Base-by-base conservation (phyloP, 2,888 invertebrate species). In the Sialis fuliginosa region DNA sequence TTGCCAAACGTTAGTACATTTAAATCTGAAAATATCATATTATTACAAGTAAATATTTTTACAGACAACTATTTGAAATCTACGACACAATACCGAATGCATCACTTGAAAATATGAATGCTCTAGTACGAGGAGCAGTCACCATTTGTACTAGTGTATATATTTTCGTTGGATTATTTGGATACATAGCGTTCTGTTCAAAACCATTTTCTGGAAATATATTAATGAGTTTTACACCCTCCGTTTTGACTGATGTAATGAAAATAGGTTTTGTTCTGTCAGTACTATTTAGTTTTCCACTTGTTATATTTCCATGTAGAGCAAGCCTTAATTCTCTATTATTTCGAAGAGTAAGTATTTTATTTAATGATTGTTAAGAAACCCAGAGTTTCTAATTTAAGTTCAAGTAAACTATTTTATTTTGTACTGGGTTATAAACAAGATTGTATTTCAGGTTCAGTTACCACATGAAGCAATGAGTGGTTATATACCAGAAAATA, bases 281-380 rank as follows among this genome's bases (percentile, higher is more conserved):
- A 1, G 78, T 97, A 33, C 93, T 93, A 10, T 88, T 93, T 62
- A 95, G 95, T 60, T 96, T 97, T 67, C 97, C 97, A 1, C 73
- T 98, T 52, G 89, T 93, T 55, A 88, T 97, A 62, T 96, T 96
- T 65, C 97, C 97, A 0, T 95, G 95, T 60, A 71, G 97, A 49
- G 89, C 89, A 8, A 92, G 93, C 60, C 70, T 97, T 30, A 87
- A 92, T 68, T 96, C 93, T 0, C 74, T 97, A 48, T 93, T 86
- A 59, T 77, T 79, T 59, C 79, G 81, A 22, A 22, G 22, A 22
- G 22, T 22, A 22, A 22, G 22, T 93, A 10, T 88, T 93, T 62
- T 93, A 93, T 60, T 96, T 97, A 67, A 97, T 97, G 1, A 73
- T 98, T 52, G 89, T 93, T 55, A 88, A 97, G 62, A 96, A 96